Conservation (phyloP, 2,888 invertebrate species). For the Drosophila suboccidentalis region DNA sequence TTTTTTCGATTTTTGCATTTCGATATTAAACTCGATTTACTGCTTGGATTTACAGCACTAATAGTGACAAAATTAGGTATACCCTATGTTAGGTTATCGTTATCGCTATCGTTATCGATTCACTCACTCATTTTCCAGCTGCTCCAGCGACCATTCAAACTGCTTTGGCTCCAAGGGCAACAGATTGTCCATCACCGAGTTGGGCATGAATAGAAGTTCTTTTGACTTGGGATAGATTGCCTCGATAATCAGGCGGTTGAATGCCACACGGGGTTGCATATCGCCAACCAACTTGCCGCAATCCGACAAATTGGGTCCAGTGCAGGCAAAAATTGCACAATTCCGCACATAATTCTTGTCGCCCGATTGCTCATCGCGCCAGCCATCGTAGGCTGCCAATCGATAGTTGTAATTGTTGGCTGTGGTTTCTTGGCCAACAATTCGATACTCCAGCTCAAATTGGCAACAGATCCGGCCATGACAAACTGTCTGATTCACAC, state of each 20-base stretch:
- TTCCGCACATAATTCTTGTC: slow-evolving; percentile 85
- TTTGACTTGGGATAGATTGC: slow-evolving; percentile 62
- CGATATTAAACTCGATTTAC: no score
- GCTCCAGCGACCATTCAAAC: slow-evolving; percentile 66
- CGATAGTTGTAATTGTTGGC: slow-evolving; percentile 83
- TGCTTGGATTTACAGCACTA: no score
- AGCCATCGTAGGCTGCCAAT: slow-evolving; percentile 85
- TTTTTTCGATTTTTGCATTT: no score
- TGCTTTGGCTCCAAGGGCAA: slow-evolving; percentile 73
- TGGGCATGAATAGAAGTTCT: slow-evolving; percentile 73
- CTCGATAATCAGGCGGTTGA: slow-evolving; percentile 66
- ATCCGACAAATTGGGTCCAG: slow-evolving; percentile 61
- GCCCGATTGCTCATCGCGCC: slow-evolving; percentile 83
- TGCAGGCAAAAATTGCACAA: slow-evolving; percentile 86
- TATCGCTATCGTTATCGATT: no score
- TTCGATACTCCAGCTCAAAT: slow-evolving; percentile 66
- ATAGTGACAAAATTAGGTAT: no score
- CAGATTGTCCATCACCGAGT: slow-evolving; percentile 66
- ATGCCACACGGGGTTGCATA: slow-evolving; percentile 43
- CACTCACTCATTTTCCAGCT: slow-evolving; percentile 34
- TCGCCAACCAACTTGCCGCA: slow-evolving; percentile 68
- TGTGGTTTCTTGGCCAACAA: neutral
- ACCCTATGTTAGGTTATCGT: no score
- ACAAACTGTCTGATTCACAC: slow-evolving; percentile 37
- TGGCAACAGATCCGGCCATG: slow-evolving; percentile 73